Evolutionary conservation across 2,888 invertebrate species (phyloP).

Genomic region (Adelognathus sp.): DNA sequence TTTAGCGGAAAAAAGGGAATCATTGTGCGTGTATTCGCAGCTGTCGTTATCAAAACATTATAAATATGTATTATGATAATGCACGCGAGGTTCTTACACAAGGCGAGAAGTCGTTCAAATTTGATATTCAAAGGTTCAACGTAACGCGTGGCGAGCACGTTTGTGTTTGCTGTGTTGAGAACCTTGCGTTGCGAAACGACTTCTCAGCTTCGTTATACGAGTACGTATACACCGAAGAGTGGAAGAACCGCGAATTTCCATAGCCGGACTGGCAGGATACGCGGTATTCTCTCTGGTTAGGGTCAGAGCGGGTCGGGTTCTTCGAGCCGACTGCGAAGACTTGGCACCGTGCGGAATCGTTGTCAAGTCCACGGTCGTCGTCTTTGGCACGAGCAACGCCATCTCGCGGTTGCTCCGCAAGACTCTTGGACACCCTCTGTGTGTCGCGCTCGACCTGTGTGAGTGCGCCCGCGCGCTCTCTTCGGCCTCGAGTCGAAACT

Average conservation of each 20-base stretch:
- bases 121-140: conserved; percentile 30
- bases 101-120: conserved; percentile 46
- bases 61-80: conserved; percentile 23
- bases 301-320: conserved; percentile 54
- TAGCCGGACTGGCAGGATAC: conserved; percentile 55
- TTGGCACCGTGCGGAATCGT: not conserved
- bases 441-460: too few species aligned
- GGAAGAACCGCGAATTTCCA: conserved; percentile 47
- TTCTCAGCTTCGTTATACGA: conserved; percentile 37
- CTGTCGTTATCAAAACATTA: not conserved
- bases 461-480: not conserved
- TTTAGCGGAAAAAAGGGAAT: not conserved
- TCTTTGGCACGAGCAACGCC: conserved; percentile 36
- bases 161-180: conserved; percentile 42
- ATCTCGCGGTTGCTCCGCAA: conserved; percentile 24
- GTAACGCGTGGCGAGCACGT: conserved; percentile 33
- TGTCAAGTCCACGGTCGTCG: not conserved
- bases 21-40: not conserved
- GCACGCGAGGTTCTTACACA: conserved; percentile 2
- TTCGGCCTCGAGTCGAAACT: not conserved
- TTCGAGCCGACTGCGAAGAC: conserved; percentile 31
- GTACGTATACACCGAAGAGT: too few species aligned
- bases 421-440: not conserved
- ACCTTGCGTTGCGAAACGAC: conserved; percentile 39
- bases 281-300: conserved; percentile 18